These are phyloP conservation scores for Rhombomys opimus DNA, from an alignment of 2,113 vertebrate species.

Conservation along the genomic window DNA sequence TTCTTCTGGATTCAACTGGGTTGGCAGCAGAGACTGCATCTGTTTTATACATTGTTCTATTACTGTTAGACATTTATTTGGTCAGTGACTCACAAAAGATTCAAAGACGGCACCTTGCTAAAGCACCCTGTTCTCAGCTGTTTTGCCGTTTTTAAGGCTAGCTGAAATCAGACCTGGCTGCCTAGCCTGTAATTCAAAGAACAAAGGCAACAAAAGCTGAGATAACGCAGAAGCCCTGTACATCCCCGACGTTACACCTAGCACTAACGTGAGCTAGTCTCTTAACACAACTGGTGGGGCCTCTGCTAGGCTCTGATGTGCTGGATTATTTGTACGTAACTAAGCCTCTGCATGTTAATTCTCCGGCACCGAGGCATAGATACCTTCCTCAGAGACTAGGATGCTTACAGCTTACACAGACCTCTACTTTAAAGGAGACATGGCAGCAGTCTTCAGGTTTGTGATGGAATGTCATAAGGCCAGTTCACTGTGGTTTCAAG, in stretches of 20 bases:
- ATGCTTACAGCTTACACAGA: neutral
- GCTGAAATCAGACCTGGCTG: slow-evolving; percentile 9
- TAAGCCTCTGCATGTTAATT: neutral
- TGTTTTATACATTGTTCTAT: slow-evolving; percentile 3
- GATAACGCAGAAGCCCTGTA: neutral
- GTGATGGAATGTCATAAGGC: neutral
- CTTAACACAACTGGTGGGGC: neutral
- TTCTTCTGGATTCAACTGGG: neutral
- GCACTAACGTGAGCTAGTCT: neutral
- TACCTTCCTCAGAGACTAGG: neutral
- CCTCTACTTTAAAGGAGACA: neutral
- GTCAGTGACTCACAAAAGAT: slow-evolving; percentile 37
- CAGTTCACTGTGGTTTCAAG: slow-evolving; percentile 1
- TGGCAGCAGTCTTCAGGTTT: neutral
- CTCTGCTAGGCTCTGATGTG: neutral
- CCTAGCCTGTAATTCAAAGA: neutral
- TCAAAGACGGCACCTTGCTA: slow-evolving; percentile 34
- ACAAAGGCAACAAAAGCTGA: neutral
- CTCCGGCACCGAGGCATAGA: neutral
- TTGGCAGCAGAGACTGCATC: neutral
- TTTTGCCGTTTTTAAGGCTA: slow-evolving; percentile 39
- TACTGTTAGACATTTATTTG: slow-evolving; percentile 19
- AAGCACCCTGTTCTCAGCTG: slow-evolving; percentile 1
- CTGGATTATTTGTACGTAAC: slow-evolving; percentile 30
- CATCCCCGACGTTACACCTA: neutral